Percentiles rank a stretch among this genome's conserved stretches.
Evolutionary conservation across 2,888 invertebrate species (phyloP).

Genomic region (Dexiosoma caninum): DNA sequence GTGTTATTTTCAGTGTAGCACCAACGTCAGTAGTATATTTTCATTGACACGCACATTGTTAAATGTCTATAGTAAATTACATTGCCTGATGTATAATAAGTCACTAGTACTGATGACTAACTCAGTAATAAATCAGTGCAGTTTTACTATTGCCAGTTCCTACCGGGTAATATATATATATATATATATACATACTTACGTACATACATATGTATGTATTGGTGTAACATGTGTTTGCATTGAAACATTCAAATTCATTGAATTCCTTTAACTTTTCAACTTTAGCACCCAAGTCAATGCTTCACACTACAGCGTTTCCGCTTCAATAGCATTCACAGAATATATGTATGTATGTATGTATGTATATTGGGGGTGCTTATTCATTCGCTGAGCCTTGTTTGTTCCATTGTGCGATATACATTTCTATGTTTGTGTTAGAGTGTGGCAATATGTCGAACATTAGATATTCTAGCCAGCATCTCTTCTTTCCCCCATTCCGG

Average conservation of each 20-base stretch:
- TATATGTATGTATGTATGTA: too few relatives aligned
- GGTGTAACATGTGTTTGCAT: conserved; percentile 33
- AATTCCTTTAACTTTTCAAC: conserved; percentile 60
- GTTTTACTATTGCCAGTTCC: too few relatives aligned
- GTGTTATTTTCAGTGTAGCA: too few relatives aligned
- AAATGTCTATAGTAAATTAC: too few relatives aligned
- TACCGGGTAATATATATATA: too few relatives aligned
- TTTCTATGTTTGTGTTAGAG: conserved; percentile 15
- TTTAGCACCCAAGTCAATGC: conserved; percentile 50
- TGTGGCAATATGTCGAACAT: conserved; percentile 45
- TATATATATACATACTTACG: not conserved
- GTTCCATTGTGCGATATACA: too few relatives aligned
- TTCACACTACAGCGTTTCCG: conserved; percentile 34
- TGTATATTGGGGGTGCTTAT: conserved; percentile 39
- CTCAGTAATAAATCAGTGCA: too few relatives aligned
- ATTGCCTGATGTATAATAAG: too few relatives aligned
- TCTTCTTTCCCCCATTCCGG: not conserved
- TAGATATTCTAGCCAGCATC: conserved; percentile 16
- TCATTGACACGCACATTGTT: too few relatives aligned
- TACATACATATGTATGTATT: not conserved
- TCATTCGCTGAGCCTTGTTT: not conserved
- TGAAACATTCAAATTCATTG: conserved; percentile 57
- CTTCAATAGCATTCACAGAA: conserved; percentile 43
- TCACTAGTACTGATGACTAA: too few relatives aligned
- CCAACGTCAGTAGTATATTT: too few relatives aligned